Percentiles rank a stretch among this genome's conserved stretches.
These are phyloP conservation scores for Phymatocera aterrima DNA, from an alignment of 2,888 invertebrate species.

Conservation along the genomic window DNA sequence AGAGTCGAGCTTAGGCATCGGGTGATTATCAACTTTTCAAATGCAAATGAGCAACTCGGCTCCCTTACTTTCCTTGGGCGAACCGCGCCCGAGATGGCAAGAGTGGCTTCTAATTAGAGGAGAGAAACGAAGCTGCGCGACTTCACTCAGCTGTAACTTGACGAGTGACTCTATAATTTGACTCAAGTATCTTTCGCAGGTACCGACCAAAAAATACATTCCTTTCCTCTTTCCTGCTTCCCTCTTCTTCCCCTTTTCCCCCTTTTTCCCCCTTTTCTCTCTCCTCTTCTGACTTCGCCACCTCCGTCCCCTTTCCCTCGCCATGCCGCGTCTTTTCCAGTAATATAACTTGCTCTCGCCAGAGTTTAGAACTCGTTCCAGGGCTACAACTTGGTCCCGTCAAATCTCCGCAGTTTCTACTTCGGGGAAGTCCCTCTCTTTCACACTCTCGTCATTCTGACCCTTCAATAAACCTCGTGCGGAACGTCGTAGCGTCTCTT, in stretches of 20 bases:
- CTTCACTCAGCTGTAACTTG: neutral
- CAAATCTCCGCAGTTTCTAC: constrained; percentile 32
- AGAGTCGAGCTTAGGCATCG: neutral
- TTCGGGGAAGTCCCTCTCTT: neutral
- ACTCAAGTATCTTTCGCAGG: neutral
- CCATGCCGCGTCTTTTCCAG: too few relatives aligned
- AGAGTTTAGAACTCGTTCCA: constrained; percentile 26
- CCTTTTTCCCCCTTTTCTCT: neutral
- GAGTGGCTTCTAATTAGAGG: constrained; percentile 30
- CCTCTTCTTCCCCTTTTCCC: neutral
- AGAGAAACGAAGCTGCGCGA: neutral
- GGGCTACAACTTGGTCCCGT: constrained; percentile 12
- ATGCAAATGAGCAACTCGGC: constrained; percentile 5
- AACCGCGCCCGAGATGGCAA: neutral
- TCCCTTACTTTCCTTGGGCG: neutral
- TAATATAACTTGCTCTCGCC: constrained; percentile 19
- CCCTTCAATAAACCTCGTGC: neutral
- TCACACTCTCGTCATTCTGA: neutral
- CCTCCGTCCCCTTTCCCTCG: too few relatives aligned
- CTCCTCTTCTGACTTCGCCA: too few relatives aligned
- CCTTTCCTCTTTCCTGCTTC: too few relatives aligned
- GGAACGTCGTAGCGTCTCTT: neutral
- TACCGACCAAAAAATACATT: neutral
- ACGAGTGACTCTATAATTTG: constrained; percentile 11
- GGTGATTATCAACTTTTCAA: constrained; percentile 36